These are phyloP conservation scores for Nibea albiflora DNA, from an alignment of 2,113 vertebrate genomes.

Conservation along the genomic window DNA sequence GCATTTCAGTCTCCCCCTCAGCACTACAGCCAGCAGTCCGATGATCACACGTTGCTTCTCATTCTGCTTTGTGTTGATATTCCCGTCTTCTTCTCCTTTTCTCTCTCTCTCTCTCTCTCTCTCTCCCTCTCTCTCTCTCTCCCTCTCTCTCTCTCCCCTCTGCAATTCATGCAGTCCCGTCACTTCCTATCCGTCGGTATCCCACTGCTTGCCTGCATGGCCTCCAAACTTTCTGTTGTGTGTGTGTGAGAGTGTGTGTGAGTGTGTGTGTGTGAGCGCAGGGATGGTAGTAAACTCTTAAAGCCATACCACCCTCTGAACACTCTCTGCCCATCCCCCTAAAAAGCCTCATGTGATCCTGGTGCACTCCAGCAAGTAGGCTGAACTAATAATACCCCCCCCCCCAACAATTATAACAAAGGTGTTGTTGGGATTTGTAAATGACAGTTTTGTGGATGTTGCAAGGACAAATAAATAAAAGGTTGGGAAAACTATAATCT, in stretches of 20 bases:
- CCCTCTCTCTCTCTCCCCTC: neutral
- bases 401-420: slow-evolving; percentile 45
- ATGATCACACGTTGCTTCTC: slow-evolving; percentile 64
- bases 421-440: slow-evolving; percentile 58
- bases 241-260: slow-evolving; percentile 10
- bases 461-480: slow-evolving; percentile 40
- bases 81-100: slow-evolving; percentile 17
- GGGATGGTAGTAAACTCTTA: slow-evolving; percentile 85
- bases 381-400: slow-evolving; percentile 64
- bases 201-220: slow-evolving; percentile 70
- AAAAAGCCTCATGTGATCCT: slow-evolving; percentile 74
- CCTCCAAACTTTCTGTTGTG: slow-evolving; percentile 77
- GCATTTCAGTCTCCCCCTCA: slow-evolving; percentile 26
- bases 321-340: slow-evolving; percentile 76
- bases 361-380: slow-evolving; percentile 46
- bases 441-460: slow-evolving; percentile 38
- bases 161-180: slow-evolving; percentile 79
- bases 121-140: neutral
- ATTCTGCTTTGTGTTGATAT: slow-evolving; percentile 73
- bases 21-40: slow-evolving; percentile 6
- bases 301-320: slow-evolving; percentile 82
- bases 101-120: too few relatives aligned
- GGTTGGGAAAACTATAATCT: slow-evolving; percentile 25
- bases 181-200: slow-evolving; percentile 88
- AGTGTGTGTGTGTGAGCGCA: slow-evolving; percentile 40